Conservation (phyloP, 2,888 invertebrate species). For the Hydrotaea cyrtoneurina region DNA sequence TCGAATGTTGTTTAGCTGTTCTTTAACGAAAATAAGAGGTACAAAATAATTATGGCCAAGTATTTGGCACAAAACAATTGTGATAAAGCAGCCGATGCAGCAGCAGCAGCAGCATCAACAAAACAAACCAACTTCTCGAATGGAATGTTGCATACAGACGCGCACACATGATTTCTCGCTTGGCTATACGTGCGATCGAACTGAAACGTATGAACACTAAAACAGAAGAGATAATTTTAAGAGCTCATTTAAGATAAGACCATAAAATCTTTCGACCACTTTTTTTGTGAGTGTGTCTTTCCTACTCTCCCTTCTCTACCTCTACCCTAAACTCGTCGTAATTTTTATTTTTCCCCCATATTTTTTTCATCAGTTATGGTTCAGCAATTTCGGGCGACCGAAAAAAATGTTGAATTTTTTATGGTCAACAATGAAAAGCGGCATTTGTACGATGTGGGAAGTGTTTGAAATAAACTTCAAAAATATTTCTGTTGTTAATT, state of each 20-base stretch:
- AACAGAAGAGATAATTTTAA: slow-evolving; percentile 38
- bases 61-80: slow-evolving; percentile 65
- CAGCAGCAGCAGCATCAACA: slow-evolving; percentile 23
- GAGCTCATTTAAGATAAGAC: slow-evolving; percentile 45
- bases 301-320: too few relatives aligned
- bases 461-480: slow-evolving; percentile 49
- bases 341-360: neutral
- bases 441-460: slow-evolving; percentile 56
- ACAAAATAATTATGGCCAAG: slow-evolving; percentile 56
- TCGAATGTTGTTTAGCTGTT: slow-evolving; percentile 35
- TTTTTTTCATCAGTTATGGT: slow-evolving; percentile 33
- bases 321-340: neutral
- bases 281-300: slow-evolving; percentile 3
- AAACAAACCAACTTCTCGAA: slow-evolving; percentile 14
- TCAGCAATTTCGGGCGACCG: slow-evolving; percentile 50
- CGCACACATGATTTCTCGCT: neutral
- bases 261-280: neutral
- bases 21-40: slow-evolving; percentile 25
- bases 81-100: slow-evolving; percentile 9
- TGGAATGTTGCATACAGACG: slow-evolving; percentile 43
- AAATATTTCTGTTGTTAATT: slow-evolving; percentile 52
- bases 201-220: neutral
- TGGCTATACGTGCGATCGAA: neutral
- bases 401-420: slow-evolving; percentile 49
- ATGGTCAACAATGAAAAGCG: slow-evolving; percentile 55